Percentiles rank a stretch among this genome's conserved stretches.
Conservation (phyloP, 37 sponge, comb jelly and placozoan species). For the Cliona cf. orientalis region DNA sequence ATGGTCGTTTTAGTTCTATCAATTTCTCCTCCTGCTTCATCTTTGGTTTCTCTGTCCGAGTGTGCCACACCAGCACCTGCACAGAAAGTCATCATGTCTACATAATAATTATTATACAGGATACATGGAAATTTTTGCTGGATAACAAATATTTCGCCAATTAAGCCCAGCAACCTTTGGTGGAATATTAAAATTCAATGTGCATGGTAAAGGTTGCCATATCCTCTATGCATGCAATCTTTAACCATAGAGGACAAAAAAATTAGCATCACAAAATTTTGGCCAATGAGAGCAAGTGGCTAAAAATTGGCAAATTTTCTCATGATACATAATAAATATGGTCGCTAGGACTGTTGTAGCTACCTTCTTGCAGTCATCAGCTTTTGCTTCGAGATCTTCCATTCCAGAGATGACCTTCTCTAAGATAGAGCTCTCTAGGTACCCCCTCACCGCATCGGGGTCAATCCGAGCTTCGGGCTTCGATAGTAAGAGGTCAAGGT, state of each 20-base stretch:
- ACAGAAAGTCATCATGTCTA: neutral
- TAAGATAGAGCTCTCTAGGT: conserved; percentile 76
- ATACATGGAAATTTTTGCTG: no score
- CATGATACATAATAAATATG: neutral
- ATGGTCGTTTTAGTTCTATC: conserved; percentile 42
- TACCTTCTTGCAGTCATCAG: conserved; percentile 70
- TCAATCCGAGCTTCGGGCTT: conserved; percentile 33
- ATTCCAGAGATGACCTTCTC: conserved; percentile 4
- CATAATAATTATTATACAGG: no score
- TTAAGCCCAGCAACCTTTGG: no score
- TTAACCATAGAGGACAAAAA: no score
- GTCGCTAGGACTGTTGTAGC: no score
- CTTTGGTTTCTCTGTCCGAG: conserved; percentile 70
- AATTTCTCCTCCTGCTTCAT: conserved; percentile 67
- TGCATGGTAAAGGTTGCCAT: no score
- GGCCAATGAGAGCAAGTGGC: no score
- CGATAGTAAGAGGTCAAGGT: conserved; percentile 46
- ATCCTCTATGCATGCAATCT: no score
- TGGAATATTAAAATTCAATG: no score
- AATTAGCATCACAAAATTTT: no score
- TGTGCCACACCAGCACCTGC: conserved; percentile 89
- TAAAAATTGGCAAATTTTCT: no score
- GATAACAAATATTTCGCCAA: no score
- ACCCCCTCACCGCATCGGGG: conserved; percentile 52
- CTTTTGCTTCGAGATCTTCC: conserved; percentile 72